Evolutionary conservation across 2,888 invertebrate genomes (phyloP).

Genomic region (Tipula confusa): DNA sequence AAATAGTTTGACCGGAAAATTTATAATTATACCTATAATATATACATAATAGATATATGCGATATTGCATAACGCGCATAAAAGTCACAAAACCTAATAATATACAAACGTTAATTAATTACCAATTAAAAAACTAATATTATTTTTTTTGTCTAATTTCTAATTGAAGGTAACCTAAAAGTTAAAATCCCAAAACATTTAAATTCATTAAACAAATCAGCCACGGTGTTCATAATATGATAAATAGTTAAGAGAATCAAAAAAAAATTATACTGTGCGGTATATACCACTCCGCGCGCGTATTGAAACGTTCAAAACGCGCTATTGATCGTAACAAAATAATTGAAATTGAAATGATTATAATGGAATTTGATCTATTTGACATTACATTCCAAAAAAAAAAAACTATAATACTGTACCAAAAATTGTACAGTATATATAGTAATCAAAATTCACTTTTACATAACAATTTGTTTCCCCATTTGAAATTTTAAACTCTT

Average conservation of each 20-base stretch:
- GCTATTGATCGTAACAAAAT: background rate
- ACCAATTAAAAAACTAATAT: background rate
- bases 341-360: conserved; percentile 3
- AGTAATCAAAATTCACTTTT: conserved; percentile 17
- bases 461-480: conserved; percentile 20
- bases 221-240: conserved; percentile 12
- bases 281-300: background rate
- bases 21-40: background rate
- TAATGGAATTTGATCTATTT: conserved; percentile 20
- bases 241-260: background rate
- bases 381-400: conserved; percentile 25
- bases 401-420: background rate
- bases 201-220: conserved; percentile 20
- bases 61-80: background rate
- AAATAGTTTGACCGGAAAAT: background rate
- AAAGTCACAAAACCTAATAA: conserved; percentile 3
- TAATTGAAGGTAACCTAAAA: conserved; percentile 15
- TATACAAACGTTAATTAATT: conserved; percentile 3
- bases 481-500: background rate
- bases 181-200: conserved; percentile 9
- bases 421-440: background rate
- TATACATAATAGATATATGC: no score
- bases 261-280: background rate
- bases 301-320: background rate
- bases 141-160: background rate